phyloP scores from a whole-genome alignment of 2,113 vertebrate species.

The human (Homo sapiens) region DNA sequence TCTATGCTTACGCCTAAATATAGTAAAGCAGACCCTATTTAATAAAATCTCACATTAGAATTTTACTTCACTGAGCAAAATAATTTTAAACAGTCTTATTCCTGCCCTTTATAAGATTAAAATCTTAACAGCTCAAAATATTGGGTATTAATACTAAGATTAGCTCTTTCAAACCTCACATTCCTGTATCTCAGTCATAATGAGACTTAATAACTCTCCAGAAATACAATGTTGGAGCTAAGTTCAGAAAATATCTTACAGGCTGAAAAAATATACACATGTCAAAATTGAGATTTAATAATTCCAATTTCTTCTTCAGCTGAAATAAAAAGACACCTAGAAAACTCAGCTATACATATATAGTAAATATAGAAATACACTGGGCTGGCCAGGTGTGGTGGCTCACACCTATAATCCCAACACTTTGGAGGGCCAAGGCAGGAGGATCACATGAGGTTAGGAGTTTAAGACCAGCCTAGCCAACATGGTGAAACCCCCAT shows the following conservation, averaged over 20 bases:
- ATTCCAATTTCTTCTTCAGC: neutral
- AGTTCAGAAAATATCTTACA: conserved; percentile 5
- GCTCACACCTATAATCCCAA: no score
- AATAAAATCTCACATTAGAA: neutral
- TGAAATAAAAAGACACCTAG: neutral
- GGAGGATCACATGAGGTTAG: no score
- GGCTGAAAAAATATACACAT: neutral
- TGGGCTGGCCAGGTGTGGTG: no score
- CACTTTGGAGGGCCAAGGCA: no score
- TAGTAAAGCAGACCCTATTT: neutral
- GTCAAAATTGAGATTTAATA: neutral
- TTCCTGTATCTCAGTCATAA: neutral
- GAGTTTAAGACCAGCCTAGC: no score
- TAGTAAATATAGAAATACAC: neutral
- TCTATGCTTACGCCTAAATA: neutral
- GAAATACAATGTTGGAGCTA: neutral
- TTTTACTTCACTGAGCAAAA: neutral
- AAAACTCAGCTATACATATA: neutral
- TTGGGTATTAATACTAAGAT: neutral
- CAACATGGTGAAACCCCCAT: no score
- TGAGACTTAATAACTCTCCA: neutral
- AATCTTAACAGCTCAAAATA: neutral
- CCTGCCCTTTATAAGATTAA: neutral
- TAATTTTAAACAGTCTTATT: neutral
- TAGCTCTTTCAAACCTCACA: neutral